Conservation (phyloP, 2,888 invertebrate genomes). For the Panzeria rudis region DNA sequence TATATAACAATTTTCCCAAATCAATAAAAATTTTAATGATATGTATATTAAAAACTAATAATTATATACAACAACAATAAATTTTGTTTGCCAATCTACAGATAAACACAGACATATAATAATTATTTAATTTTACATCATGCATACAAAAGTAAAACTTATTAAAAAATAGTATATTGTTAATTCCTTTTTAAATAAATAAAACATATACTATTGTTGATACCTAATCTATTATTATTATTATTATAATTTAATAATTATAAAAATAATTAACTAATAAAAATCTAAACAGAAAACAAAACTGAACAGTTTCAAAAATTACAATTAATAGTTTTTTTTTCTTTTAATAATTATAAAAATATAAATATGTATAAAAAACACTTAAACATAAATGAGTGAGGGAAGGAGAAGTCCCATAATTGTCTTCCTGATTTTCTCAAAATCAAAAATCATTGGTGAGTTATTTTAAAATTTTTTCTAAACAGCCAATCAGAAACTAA, state of each 20-base stretch:
- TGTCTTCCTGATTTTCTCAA: background rate
- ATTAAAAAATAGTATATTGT: conserved; percentile 45
- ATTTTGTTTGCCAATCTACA: conserved; percentile 55
- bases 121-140: conserved; percentile 62
- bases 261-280: conserved; percentile 60
- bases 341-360: background rate
- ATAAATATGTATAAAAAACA: background rate
- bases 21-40: background rate
- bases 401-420: background rate
- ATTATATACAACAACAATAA: background rate
- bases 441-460: conserved; percentile 51
- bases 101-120: conserved; percentile 28
- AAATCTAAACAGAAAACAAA: conserved; percentile 53
- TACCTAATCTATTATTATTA: conserved; percentile 50
- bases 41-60: background rate
- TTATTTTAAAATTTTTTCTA: conserved; percentile 44
- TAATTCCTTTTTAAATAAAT: conserved; percentile 43
- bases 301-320: conserved; percentile 51
- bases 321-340: conserved; percentile 43
- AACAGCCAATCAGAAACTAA: conserved; percentile 58
- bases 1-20: conserved; percentile 3
- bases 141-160: conserved; percentile 42
- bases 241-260: conserved; percentile 47
- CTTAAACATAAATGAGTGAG: background rate
- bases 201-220: conserved; percentile 56